phyloP scores from a whole-genome alignment of 2,888 invertebrate species.

The Limenitis camilla region DNA sequence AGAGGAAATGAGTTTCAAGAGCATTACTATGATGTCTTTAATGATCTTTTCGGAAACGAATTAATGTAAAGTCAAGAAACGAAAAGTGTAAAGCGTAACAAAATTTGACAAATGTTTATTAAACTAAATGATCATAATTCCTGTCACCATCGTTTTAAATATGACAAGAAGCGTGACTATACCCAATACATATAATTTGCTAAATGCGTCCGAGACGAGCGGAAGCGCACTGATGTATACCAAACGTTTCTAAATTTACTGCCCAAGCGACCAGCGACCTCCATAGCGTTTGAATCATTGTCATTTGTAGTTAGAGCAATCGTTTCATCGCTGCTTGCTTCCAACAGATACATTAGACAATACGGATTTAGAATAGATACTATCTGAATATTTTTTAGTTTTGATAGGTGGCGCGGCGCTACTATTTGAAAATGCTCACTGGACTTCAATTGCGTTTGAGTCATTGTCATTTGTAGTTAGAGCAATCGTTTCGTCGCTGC shows the following conservation, averaged over 20 bases:
- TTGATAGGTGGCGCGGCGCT: too few relatives aligned
- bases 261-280: slow-evolving; percentile 8
- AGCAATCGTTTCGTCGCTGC: background rate
- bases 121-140: background rate
- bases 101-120: background rate
- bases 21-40: too few relatives aligned
- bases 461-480: slow-evolving; percentile 25
- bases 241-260: slow-evolving; percentile 28
- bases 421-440: too few relatives aligned
- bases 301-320: slow-evolving; percentile 16
- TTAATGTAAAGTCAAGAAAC: too few relatives aligned
- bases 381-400: too few relatives aligned
- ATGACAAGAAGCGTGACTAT: slow-evolving; percentile 2
- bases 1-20: too few relatives aligned
- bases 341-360: too few relatives aligned
- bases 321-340: background rate
- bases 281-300: slow-evolving; percentile 25
- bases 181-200: slow-evolving; percentile 6
- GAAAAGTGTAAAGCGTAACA: too few relatives aligned
- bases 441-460: slow-evolving; percentile 22
- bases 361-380: too few relatives aligned
- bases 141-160: slow-evolving; percentile 1
- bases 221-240: slow-evolving; percentile 24
- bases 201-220: slow-evolving; percentile 1
- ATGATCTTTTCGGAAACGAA: too few relatives aligned